These are phyloP conservation scores for Eristalis tenax DNA, from an alignment of 2,888 invertebrate species.

Conservation along the genomic window DNA sequence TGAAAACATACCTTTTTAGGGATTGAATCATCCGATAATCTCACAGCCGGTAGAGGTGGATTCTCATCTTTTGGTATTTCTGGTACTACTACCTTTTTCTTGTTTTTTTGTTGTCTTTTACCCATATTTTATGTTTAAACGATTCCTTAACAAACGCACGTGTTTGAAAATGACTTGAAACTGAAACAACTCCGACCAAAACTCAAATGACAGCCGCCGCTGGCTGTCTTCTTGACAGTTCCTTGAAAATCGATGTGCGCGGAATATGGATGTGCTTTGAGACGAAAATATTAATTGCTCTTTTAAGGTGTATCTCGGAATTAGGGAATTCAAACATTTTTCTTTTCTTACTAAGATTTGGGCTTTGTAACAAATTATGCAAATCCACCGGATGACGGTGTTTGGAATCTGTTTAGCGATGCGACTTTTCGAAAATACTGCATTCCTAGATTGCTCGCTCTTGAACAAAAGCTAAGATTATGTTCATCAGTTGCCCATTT, in stretches of 20 bases:
- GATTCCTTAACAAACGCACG: conserved; percentile 27
- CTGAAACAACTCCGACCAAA: conserved; percentile 32
- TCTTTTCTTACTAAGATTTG: too few species aligned
- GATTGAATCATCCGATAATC: conserved; percentile 88
- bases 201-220: conserved; percentile 23
- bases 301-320: too few species aligned
- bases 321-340: too few species aligned
- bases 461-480: too few species aligned
- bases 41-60: conserved; percentile 83
- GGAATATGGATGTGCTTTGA: background rate
- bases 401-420: too few species aligned
- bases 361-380: too few species aligned
- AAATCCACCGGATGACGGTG: too few species aligned
- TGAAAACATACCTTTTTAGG: conserved; percentile 85
- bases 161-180: conserved; percentile 30
- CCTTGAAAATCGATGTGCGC: background rate
- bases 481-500: too few species aligned
- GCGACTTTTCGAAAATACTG: too few species aligned
- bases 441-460: too few species aligned
- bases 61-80: conserved; percentile 80
- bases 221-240: conserved; percentile 22
- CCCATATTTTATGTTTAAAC: conserved; percentile 73
- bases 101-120: conserved; percentile 76
- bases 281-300: too few species aligned
- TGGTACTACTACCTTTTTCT: conserved; percentile 75